Percentiles rank a stretch among this genome's conserved stretches.
These are phyloP conservation scores for Spatula clypeata DNA, from an alignment of 2,797 vertebrate genomes.

Conservation along the genomic window DNA sequence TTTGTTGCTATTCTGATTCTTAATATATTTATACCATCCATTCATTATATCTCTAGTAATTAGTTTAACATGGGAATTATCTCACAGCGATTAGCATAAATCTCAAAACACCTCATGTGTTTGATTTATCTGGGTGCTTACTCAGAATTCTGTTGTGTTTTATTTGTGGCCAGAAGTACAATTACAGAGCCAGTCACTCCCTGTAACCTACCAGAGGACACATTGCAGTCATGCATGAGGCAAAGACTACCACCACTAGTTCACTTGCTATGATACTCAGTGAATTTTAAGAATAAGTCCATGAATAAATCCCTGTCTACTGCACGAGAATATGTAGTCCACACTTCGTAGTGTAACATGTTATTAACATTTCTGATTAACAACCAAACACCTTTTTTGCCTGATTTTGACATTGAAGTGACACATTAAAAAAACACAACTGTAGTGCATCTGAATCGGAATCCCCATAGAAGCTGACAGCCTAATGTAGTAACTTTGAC, in stretches of 20 bases:
- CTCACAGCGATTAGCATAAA: conserved; percentile 12
- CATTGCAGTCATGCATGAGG: conserved; percentile 52
- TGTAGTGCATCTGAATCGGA: conserved; percentile 79
- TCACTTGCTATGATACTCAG: conserved; percentile 72
- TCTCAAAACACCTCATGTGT: conserved; percentile 5
- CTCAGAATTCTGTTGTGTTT: conserved; percentile 80
- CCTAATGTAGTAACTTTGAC: conserved; percentile 76
- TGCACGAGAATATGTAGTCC: conserved; percentile 53
- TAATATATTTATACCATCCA: conserved; percentile 7
- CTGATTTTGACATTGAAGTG: conserved; percentile 73
- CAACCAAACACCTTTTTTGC: conserved; percentile 70
- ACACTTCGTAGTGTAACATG: conserved; percentile 28
- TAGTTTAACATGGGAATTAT: conserved; percentile 37
- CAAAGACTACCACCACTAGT: conserved; percentile 44
- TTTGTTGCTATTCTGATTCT: conserved; percentile 63
- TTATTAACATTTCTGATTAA: conserved; percentile 48
- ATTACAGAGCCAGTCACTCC: conserved; percentile 50
- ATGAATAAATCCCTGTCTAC: conserved; percentile 56
- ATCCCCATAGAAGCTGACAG: conserved; percentile 78
- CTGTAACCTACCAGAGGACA: conserved; percentile 50
- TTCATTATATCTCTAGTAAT: conserved; percentile 13
- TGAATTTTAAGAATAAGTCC: conserved; percentile 74
- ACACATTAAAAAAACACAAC: conserved; percentile 75
- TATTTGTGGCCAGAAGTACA: conserved; percentile 73
- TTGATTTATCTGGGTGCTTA: conserved; percentile 23